phyloP scores from a whole-genome alignment of 1,140 invertebrate species.

The Aphis craccivora region DNA sequence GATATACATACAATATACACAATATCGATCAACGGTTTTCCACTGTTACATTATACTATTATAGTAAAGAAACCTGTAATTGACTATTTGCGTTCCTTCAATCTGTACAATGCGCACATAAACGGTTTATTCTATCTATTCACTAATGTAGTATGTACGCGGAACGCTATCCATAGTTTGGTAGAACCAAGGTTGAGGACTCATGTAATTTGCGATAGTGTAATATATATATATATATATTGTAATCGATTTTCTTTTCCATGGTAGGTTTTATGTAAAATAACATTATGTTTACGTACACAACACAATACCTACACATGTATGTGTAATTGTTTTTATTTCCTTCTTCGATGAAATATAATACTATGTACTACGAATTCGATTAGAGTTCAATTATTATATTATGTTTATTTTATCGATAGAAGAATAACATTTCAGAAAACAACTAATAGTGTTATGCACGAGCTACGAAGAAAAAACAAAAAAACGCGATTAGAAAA shows the following conservation, averaged over 20 bases:
- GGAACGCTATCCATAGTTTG: background rate
- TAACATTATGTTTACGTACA: slow-evolving; percentile 7
- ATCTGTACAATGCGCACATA: background rate
- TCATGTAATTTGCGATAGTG: background rate
- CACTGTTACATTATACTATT: background rate
- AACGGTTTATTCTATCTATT: background rate
- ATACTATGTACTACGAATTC: slow-evolving; percentile 1
- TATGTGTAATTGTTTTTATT: background rate
- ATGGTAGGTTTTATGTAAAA: background rate
- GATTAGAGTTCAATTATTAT: background rate
- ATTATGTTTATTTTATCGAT: background rate
- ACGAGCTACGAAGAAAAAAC: background rate
- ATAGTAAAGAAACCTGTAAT: background rate
- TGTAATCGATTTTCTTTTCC: background rate
- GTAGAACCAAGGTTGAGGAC: background rate
- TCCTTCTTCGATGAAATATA: background rate
- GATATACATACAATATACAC: background rate
- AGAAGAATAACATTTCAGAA: background rate
- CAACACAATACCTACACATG: background rate
- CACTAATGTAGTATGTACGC: background rate
- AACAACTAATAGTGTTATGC: background rate
- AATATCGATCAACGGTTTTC: background rate
- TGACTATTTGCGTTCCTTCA: background rate
- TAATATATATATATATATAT: background rate
- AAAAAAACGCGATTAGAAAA: background rate